Evolutionary conservation across 2,113 vertebrate species (phyloP), one percentile per base, ranked within the genome.

Genomic region (Rattus norvegicus): DNA sequence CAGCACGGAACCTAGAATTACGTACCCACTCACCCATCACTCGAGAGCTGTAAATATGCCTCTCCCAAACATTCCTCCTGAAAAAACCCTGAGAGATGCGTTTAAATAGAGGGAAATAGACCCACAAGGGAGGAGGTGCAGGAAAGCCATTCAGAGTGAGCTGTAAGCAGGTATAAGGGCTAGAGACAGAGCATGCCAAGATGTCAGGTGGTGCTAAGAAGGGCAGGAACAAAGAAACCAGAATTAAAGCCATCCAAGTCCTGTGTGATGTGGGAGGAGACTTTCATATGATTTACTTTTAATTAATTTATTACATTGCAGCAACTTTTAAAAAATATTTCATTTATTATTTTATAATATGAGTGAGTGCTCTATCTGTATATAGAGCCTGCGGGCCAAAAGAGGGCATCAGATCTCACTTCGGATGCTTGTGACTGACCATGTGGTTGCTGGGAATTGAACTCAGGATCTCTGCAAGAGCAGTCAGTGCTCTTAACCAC

Each of bases 1-100:
- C n/a, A n/a, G 43, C 56, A 65, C 9, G 47, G 70, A 77, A 63
- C 52, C 33, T 91, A 93, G 94, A 93, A 86, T 81, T 95, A 89
- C 7, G 26, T 86, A 47, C 65, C 59, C 10, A 36, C 43, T 52
- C 83, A 86, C 69, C 88, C 91, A 91, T 85, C 59, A 93, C 36
- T 91, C 28, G 83, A 54, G 47, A 65, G 61, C 84, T 89, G 69
- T 83, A 91, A 89, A 79, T 84, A 94, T n/a, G 30, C 59, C 43
- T 63, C 75, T 91, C 83, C 73, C n/a, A 91, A 54, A 94, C 30
- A 39, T 10, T 13, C 47, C 77, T 36, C 33, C 12, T 17, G 77
- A 80, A 94, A 69, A 86, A 56, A 90, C 65, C 16, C 90, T 84
- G 49, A 73, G 17, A 88, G 52, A 67, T 81, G 36, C 59, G 56